Base-by-base conservation (phyloP, 2,113 vertebrate species). In the Upupa epops region DNA sequence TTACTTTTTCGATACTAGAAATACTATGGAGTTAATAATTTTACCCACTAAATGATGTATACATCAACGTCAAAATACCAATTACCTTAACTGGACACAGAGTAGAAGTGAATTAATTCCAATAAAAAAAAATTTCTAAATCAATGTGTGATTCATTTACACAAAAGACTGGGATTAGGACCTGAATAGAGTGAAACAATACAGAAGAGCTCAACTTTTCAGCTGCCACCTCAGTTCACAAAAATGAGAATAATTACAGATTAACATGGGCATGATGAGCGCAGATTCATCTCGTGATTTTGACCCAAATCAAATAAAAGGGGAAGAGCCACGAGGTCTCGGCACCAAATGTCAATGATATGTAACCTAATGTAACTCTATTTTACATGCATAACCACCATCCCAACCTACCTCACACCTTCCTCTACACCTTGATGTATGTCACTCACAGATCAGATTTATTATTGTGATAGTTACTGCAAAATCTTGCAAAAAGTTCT, bases 1-100 rank as follows among this genome's bases (percentile, higher is more conserved):
- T 80, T 93, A 74, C 46, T 73, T 96, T 93, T 94, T 64, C 66
- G 66, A 66, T 42, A 55, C 72, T 31, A 84, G 90, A 92, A 92
- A 91, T 46, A 31, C 48, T 68, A 61, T 1, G 0, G 84, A 81
- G 71, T 75, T 2, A 34, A 61, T 51, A 40, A 55, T 51, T 95
- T 88, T 60, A 81, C 32, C 70, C 4, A 68, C 52, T 42, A 52
- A 80, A 78, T 55, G 83, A 74, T 8, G 20, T 34, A 74, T 55
- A 55, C 48, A 82, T 55, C 49, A 85, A 61, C 2, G 5, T 34
- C 70, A 76, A 93, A 93, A 88, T 18, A 71, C 4, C 40, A 74
- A 32, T 81, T 92, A 78, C 66, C n/a, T 73, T 84, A 75, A 69
- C 48, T 34, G 31, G 63, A 72, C 1, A 1, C 61, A 37, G 52